phyloP scores from a whole-genome alignment of 2,797 vertebrate species.

The Cossypha dichroa region DNA sequence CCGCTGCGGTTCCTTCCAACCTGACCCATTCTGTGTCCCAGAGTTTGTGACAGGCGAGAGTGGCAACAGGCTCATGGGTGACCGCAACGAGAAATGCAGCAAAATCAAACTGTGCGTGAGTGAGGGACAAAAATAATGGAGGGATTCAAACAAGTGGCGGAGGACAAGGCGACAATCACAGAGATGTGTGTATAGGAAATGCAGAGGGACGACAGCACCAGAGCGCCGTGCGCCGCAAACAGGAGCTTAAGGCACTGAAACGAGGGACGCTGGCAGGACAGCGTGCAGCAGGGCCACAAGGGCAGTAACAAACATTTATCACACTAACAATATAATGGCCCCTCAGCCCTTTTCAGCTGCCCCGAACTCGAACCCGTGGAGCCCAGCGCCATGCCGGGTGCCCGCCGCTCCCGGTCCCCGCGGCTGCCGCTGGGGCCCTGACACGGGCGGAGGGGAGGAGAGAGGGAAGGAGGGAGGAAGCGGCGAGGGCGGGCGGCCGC shows the following conservation, averaged over 20 bases:
- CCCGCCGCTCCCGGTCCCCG: accelerated
- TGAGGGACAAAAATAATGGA: neutral
- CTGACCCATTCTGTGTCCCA: neutral
- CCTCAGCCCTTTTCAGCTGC: neutral
- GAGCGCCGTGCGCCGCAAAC: neutral
- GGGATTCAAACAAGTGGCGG: neutral
- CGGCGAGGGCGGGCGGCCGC: neutral
- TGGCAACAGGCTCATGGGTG: neutral
- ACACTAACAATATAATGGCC: accelerated
- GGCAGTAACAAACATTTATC: neutral
- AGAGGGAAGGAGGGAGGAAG: neutral
- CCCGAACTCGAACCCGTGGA: accelerated
- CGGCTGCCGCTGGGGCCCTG: neutral
- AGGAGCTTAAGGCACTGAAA: accelerated
- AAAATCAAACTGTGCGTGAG: neutral
- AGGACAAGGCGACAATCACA: neutral
- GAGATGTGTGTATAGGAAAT: neutral
- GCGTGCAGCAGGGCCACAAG: accelerated
- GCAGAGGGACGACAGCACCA: neutral
- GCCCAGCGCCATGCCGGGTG: neutral
- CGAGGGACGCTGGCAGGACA: neutral
- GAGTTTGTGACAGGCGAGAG: accelerated
- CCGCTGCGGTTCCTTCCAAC: no score
- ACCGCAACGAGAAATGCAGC: neutral
- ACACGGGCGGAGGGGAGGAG: neutral